Evolutionary conservation across 2,797 vertebrate species (phyloP).

Genomic region (Kryptolebias ocellatus): DNA sequence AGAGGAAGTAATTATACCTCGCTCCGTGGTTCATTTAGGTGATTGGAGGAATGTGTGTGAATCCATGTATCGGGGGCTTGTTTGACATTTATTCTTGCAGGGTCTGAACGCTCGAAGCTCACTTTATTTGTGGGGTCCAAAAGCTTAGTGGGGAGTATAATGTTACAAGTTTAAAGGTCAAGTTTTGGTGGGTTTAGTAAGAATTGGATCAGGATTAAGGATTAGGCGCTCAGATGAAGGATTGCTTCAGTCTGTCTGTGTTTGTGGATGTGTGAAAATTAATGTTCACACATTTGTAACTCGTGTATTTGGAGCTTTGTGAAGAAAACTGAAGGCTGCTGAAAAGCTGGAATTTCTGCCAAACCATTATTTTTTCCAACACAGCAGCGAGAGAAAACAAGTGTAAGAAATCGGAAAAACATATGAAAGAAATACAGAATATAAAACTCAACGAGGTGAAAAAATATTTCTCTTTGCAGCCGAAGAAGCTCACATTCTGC

Average conservation of each 20-base stretch:
- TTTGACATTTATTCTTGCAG: conserved; percentile 12
- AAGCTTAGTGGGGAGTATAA: neutral
- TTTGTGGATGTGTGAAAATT: conserved; percentile 43
- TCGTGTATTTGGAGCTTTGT: neutral
- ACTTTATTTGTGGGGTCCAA: conserved; percentile 4
- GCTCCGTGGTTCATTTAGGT: conserved; percentile 39
- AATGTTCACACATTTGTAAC: conserved; percentile 50
- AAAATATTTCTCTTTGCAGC: neutral
- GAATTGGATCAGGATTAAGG: neutral
- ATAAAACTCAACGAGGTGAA: neutral
- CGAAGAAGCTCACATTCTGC: too few species aligned
- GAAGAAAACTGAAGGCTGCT: neutral
- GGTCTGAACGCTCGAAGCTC: conserved; percentile 2
- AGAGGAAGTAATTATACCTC: conserved; percentile 52
- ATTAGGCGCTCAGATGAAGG: neutral
- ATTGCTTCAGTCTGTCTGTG: neutral
- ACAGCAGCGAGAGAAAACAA: neutral
- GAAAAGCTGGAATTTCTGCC: neutral
- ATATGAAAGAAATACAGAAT: neutral
- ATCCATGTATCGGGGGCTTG: conserved; percentile 2
- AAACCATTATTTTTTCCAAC: neutral
- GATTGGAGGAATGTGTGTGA: conserved; percentile 29
- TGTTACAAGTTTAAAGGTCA: conserved; percentile 1
- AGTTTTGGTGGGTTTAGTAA: neutral
- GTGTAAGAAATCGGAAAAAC: neutral